A percentile compares a stretch with the other conserved stretches of the same genome.
These are phyloP conservation scores for Phortica okadai DNA, from an alignment of 2,888 invertebrate genomes.

Conservation along the genomic window DNA sequence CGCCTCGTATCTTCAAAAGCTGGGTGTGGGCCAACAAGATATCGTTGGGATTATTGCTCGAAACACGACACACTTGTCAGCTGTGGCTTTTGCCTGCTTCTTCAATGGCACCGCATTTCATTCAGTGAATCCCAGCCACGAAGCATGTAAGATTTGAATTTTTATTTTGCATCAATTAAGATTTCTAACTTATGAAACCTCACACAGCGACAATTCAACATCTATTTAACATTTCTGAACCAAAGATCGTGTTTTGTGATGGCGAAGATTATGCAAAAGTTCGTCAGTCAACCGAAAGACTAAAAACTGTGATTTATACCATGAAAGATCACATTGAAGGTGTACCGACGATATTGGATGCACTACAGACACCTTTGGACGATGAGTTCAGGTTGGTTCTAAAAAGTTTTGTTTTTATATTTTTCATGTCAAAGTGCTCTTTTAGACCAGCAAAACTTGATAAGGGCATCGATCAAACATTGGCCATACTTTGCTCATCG, in stretches of 20 bases:
- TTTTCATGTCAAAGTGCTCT: too few relatives aligned
- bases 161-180: neutral
- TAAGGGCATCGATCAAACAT: constrained; percentile 53
- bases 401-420: too few relatives aligned
- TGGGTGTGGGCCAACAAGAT: constrained; percentile 51
- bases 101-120: constrained; percentile 53
- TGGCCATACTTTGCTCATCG: constrained; percentile 72
- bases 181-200: neutral
- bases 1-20: constrained; percentile 42
- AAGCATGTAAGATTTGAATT: neutral
- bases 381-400: neutral
- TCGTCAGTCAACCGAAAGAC: constrained; percentile 19
- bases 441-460: constrained; percentile 44
- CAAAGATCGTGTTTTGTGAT: constrained; percentile 44
- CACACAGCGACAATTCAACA: constrained; percentile 24
- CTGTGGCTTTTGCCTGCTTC: constrained; percentile 52
- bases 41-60: constrained; percentile 55
- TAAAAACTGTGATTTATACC: constrained; percentile 37
- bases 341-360: constrained; percentile 26
- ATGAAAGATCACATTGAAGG: constrained; percentile 42
- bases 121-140: constrained; percentile 46
- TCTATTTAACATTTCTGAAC: constrained; percentile 40
- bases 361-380: neutral
- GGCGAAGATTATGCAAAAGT: constrained; percentile 41
- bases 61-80: constrained; percentile 53